These are phyloP conservation scores for Cotesia chilonis DNA, from an alignment of 1,140 invertebrate genomes.

Conservation along the genomic window DNA sequence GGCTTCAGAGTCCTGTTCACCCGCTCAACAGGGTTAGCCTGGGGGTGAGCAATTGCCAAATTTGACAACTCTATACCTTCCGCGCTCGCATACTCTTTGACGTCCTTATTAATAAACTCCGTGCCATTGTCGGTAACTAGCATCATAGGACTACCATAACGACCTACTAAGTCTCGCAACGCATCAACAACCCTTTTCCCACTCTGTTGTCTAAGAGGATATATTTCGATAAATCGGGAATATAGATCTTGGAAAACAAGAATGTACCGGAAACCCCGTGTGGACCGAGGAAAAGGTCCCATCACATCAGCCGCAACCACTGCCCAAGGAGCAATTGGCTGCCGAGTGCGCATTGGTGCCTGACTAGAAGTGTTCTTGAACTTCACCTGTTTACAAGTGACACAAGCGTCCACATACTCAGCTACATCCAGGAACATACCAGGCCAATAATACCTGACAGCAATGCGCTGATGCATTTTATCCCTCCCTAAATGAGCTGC, in stretches of 20 bases:
- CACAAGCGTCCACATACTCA: conserved; percentile 26
- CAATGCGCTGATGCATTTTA: conserved; percentile 35
- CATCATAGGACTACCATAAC: conserved; percentile 20
- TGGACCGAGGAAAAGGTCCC: conserved; percentile 23
- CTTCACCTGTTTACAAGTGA: conserved; percentile 28
- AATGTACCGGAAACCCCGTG: conserved; percentile 30
- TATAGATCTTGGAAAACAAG: conserved; percentile 36
- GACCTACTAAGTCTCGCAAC: conserved; percentile 22
- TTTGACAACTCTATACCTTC: background rate
- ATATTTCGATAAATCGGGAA: conserved; percentile 36
- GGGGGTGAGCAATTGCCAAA: conserved; percentile 19
- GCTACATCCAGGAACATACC: conserved; percentile 39
- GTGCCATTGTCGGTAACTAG: conserved; percentile 30
- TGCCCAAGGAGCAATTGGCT: conserved; percentile 8
- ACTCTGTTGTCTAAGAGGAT: conserved; percentile 17
- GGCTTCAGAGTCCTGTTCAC: conserved; percentile 28
- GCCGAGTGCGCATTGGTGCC: conserved; percentile 16
- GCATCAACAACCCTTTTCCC: conserved; percentile 25
- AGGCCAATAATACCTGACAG: conserved; percentile 42
- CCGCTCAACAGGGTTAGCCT: conserved; percentile 32
- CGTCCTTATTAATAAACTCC: conserved; percentile 33
- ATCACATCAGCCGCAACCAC: conserved; percentile 31
- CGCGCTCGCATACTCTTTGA: background rate
- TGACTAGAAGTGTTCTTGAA: conserved; percentile 21
- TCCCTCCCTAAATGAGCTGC: conserved; percentile 40